Conservation (phyloP, 2,797 vertebrate genomes). For the Varecia variegata region DNA sequence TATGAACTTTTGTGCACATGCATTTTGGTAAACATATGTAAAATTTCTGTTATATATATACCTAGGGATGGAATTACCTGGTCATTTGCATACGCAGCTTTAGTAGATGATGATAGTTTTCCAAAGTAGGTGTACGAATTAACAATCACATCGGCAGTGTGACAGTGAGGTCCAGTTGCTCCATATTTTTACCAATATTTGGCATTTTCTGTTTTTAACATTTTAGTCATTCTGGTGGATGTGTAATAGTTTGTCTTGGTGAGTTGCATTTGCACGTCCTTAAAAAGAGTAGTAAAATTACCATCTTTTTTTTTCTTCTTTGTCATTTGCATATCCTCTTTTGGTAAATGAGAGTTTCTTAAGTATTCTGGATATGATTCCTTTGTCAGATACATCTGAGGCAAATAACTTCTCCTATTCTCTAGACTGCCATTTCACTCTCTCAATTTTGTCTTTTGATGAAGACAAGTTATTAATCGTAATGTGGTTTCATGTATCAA, state of each 20-base stretch:
- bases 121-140: not conserved
- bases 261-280: not conserved
- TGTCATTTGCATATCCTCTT: not conserved
- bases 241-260: not conserved
- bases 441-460: not conserved
- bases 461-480: not conserved
- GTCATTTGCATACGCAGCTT: not conserved
- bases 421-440: not conserved
- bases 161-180: not conserved
- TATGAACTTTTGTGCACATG: not conserved
- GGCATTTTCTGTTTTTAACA: not conserved
- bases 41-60: not conserved
- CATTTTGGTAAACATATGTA: not conserved
- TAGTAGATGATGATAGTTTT: not conserved
- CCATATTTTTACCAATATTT: not conserved
- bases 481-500: not conserved
- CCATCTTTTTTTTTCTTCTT: not conserved
- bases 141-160: not conserved
- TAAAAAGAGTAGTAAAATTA: not conserved
- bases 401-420: not conserved
- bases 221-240: not conserved
- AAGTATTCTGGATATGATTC: not conserved
- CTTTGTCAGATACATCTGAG: not conserved
- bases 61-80: not conserved
- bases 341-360: not conserved